These are phyloP conservation scores for Cerastis rubricosa DNA, from an alignment of 2,888 invertebrate species.

Conservation along the genomic window DNA sequence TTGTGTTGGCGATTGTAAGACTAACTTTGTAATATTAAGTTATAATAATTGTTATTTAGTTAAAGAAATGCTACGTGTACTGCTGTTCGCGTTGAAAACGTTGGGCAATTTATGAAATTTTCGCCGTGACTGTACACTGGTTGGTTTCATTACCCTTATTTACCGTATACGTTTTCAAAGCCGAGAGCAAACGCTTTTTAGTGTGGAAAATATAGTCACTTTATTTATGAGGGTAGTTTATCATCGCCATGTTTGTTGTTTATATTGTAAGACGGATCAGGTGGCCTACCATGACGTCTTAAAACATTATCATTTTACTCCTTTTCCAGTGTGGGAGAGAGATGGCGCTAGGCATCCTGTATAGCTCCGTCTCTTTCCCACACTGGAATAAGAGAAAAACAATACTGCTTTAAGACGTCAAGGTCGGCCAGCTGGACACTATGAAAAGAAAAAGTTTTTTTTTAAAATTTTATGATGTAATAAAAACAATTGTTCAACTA, in stretches of 20 bases:
- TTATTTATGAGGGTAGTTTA: conserved; percentile 32
- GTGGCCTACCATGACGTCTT: no score
- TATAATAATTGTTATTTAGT: conserved; percentile 43
- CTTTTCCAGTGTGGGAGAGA: no score
- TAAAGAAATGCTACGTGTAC: conserved; percentile 28
- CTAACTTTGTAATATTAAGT: conserved; percentile 40
- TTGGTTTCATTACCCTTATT: not conserved
- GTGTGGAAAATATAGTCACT: conserved; percentile 56
- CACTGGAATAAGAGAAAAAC: no score
- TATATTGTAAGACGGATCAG: not conserved
- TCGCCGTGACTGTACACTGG: not conserved
- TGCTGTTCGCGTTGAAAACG: conserved; percentile 45
- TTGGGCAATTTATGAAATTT: not conserved
- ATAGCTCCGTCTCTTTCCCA: no score
- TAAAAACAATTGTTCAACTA: not conserved
- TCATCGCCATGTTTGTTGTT: conserved; percentile 2
- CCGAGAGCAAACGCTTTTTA: conserved; percentile 34
- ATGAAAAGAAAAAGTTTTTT: not conserved
- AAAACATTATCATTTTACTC: no score
- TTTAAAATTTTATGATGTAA: not conserved
- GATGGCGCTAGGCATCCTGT: no score
- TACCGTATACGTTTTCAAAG: conserved; percentile 32
- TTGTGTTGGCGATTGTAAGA: conserved; percentile 36
- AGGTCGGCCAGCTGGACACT: not conserved
- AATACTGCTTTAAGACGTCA: no score